Percentiles rank a stretch among this genome's conserved stretches.
Evolutionary conservation across 2,888 invertebrate genomes (phyloP).

Genomic region (Lepidocyrtoides sp.): DNA sequence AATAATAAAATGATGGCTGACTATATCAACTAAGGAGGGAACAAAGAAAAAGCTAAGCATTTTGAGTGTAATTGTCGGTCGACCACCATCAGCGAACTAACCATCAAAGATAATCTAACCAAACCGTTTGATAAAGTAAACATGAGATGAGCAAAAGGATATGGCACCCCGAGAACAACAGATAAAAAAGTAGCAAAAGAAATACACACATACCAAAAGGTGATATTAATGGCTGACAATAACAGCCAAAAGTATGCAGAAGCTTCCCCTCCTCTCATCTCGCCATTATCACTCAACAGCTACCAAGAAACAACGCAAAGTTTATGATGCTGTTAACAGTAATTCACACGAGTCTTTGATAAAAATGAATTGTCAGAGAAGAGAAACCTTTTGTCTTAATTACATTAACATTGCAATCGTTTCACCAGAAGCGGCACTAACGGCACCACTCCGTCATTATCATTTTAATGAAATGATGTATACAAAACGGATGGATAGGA

Average conservation of each 20-base stretch:
- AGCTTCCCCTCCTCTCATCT: neutral
- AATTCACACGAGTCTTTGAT: slow-evolving; percentile 45
- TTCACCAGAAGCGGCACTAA: neutral
- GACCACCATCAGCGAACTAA: neutral
- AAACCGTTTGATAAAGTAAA: neutral
- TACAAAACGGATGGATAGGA: slow-evolving; percentile 23
- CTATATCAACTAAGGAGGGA: too few relatives aligned
- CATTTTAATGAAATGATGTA: slow-evolving; percentile 48
- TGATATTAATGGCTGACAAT: neutral
- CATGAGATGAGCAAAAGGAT: neutral
- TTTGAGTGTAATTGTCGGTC: neutral
- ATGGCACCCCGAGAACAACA: too few relatives aligned
- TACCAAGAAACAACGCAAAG: too few relatives aligned
- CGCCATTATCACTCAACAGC: neutral
- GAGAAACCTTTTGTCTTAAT: slow-evolving; percentile 64
- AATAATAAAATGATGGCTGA: too few relatives aligned
- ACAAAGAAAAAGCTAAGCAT: too few relatives aligned
- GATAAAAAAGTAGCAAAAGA: neutral
- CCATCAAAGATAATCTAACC: neutral
- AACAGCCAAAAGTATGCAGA: neutral
- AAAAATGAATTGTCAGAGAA: slow-evolving; percentile 41
- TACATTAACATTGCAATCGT: slow-evolving; percentile 52
- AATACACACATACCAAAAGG: neutral
- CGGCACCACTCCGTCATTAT: neutral
- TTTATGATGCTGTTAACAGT: slow-evolving; percentile 38